phyloP scores from a whole-genome alignment of 2,797 vertebrate species.

The Sebastes minor region DNA sequence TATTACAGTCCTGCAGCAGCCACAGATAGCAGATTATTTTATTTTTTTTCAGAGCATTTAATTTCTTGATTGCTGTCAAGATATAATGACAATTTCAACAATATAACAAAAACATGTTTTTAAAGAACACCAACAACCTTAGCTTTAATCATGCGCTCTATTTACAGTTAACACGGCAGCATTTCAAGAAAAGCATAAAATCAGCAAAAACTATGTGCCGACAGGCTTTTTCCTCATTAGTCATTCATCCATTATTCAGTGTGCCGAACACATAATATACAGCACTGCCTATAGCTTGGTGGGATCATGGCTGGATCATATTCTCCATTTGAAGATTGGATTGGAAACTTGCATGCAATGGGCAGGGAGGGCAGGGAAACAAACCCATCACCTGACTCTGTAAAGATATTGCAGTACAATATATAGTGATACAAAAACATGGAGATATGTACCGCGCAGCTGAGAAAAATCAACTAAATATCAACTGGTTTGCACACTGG shows the following conservation, averaged over 20 bases:
- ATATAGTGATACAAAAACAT: not conserved
- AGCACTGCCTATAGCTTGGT: not conserved
- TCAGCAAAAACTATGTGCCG: constrained; percentile 4
- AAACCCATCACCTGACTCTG: not conserved
- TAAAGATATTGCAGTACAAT: not conserved
- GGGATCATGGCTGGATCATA: not conserved
- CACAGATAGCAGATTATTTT: too few relatives aligned
- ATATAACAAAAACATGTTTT: not conserved
- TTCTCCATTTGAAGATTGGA: not conserved
- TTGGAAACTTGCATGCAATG: not conserved
- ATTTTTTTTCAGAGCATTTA: too few relatives aligned
- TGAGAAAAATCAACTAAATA: not conserved
- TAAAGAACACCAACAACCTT: not conserved
- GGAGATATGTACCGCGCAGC: too few relatives aligned
- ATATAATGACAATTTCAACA: too few relatives aligned
- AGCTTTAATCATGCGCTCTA: not conserved
- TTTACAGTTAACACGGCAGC: not conserved
- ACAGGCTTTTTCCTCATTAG: constrained; percentile 1
- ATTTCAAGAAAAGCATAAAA: constrained; percentile 1
- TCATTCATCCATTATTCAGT: constrained; percentile 15
- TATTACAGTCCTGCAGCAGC: too few relatives aligned
- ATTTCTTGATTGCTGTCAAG: too few relatives aligned
- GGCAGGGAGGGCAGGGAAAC: not conserved
- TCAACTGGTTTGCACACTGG: not conserved
- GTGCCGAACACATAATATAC: not conserved